Percentiles rank a stretch among this genome's conserved stretches.
Conservation (phyloP, 2,888 invertebrate species). For the Ectobius pallidus region DNA sequence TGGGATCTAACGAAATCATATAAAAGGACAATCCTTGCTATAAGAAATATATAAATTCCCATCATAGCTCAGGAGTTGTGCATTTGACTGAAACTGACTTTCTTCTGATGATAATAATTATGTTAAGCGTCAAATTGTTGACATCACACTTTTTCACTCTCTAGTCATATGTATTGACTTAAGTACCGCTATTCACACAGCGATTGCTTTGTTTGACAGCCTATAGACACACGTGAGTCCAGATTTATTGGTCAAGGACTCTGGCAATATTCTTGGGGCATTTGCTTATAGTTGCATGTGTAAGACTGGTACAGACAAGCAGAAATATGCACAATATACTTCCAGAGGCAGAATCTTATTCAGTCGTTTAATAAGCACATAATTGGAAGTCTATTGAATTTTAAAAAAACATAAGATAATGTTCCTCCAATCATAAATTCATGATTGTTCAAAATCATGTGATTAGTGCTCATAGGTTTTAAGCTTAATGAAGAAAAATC, state of each 20-base stretch:
- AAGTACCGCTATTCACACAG: background rate
- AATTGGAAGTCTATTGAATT: too few species aligned
- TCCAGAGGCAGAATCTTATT: too few species aligned
- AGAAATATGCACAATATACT: background rate
- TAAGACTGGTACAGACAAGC: background rate
- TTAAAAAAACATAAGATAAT: too few species aligned
- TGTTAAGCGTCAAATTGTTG: background rate
- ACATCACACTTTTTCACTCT: background rate
- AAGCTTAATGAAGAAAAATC: too few species aligned
- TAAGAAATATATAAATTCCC: background rate
- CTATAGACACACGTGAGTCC: background rate
- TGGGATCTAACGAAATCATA: background rate
- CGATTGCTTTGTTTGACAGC: background rate
- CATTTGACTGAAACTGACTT: background rate
- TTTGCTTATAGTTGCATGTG: background rate
- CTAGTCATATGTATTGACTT: background rate
- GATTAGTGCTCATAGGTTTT: too few species aligned
- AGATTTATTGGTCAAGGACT: background rate
- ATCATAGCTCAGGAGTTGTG: background rate
- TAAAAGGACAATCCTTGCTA: background rate
- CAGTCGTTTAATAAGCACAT: too few species aligned
- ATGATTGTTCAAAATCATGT: too few species aligned
- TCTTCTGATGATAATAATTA: background rate
- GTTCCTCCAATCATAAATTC: too few species aligned
- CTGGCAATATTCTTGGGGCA: background rate